These are phyloP conservation scores for Coreius guichenoti DNA, from an alignment of 2,797 vertebrate genomes.

Conservation along the genomic window DNA sequence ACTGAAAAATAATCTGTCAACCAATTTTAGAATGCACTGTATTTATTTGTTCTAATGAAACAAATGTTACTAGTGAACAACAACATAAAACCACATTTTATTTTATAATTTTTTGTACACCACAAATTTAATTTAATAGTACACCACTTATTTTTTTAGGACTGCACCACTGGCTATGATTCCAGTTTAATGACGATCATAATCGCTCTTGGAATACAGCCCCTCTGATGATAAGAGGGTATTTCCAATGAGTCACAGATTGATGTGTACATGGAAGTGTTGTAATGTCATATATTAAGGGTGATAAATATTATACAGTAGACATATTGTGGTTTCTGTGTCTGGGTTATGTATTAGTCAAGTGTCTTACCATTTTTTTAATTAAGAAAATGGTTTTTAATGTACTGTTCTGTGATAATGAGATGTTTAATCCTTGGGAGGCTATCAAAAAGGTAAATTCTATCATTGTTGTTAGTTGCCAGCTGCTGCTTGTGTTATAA, in stretches of 20 bases:
- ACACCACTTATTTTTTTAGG: too few relatives aligned
- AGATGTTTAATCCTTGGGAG: not conserved
- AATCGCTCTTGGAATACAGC: conserved; percentile 45
- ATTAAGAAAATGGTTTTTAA: not conserved
- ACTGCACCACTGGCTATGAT: too few relatives aligned
- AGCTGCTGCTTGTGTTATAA: not conserved
- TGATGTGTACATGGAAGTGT: not conserved
- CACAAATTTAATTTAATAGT: too few relatives aligned
- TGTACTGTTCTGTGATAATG: not conserved
- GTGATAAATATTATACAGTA: not conserved
- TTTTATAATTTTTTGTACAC: too few relatives aligned
- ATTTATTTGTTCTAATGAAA: too few relatives aligned
- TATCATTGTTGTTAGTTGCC: not conserved
- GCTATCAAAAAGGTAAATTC: not conserved
- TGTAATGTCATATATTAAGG: not conserved
- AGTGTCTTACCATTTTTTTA: not conserved
- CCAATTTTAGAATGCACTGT: too few relatives aligned
- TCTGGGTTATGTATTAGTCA: not conserved
- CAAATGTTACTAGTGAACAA: too few relatives aligned
- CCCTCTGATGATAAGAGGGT: conserved; percentile 30
- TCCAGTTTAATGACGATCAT: conserved; percentile 49
- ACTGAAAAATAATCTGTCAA: too few relatives aligned
- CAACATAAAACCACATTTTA: too few relatives aligned
- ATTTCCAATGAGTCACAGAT: conserved; percentile 54
- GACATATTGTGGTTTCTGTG: not conserved